Evolutionary conservation across 2,797 vertebrate genomes (phyloP).

Genomic region (Pachyuromys duprasi): DNA sequence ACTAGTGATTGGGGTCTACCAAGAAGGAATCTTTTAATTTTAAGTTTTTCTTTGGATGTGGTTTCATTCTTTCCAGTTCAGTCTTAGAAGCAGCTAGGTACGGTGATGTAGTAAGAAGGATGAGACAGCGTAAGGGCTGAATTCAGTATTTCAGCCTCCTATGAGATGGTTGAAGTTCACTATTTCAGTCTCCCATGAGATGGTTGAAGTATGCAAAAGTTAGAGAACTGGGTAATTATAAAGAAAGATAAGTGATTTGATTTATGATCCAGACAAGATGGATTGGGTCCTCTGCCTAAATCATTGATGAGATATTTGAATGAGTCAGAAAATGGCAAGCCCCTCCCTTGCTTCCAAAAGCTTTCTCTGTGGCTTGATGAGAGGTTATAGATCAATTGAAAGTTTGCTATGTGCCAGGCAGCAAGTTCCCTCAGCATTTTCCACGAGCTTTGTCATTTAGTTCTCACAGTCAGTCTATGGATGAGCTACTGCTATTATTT

Average conservation of each 20-base stretch:
- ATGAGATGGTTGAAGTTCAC: not conserved
- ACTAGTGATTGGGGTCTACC: not conserved
- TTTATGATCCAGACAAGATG: not conserved
- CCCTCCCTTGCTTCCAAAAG: not conserved
- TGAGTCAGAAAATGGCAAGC: not conserved
- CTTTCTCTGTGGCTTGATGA: not conserved
- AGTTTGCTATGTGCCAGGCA: not conserved
- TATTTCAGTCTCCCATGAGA: not conserved
- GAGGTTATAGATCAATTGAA: not conserved
- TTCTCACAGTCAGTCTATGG: not conserved
- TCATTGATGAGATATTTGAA: not conserved
- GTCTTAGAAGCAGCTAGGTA: not conserved
- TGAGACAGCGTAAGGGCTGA: not conserved
- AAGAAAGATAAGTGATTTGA: not conserved
- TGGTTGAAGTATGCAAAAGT: not conserved
- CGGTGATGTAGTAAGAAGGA: not conserved
- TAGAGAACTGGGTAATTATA: not conserved
- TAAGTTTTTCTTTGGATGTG: not conserved
- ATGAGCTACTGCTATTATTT: constrained; percentile 4
- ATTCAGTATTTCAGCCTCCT: not conserved
- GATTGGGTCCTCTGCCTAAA: not conserved
- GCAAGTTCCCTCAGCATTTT: not conserved
- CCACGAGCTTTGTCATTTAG: not conserved
- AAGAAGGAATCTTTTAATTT: not conserved
- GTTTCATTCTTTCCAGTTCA: not conserved